Base-by-base conservation (phyloP, 2,888 invertebrate genomes). In the Bombylius major region DNA sequence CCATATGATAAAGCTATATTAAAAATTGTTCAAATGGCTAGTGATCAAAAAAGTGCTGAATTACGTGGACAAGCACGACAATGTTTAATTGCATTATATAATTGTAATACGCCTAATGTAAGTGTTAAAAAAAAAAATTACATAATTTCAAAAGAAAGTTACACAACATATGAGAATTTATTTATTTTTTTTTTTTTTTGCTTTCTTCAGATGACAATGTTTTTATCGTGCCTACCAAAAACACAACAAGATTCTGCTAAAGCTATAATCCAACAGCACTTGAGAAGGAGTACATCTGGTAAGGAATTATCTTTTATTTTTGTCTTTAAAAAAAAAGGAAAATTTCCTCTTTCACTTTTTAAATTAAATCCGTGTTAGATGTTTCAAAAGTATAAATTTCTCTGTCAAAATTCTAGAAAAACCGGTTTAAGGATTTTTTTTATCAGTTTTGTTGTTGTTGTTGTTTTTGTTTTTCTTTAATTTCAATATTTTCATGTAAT, bases 51-150 rank as follows among this genome's bases (percentile, higher is more conserved):
- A 72, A 84, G 80, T 59, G 81, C 72, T 67, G 89, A 77, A 82
- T 85, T 82, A 76, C 81, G 79, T 69, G 82, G 77, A 67, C 82
- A 77, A 58, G 87, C 79, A 53, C 76, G 80, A 70, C 82, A 73
- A 67, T 95, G 78, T 68, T 82, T 96, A 53, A 83, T 92, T 54
- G 85, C 88, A 7, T 77, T 97, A 55, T 97, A 94, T 77, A 91
- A 93, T 77, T 82, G 92, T 62, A 94, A 93, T 73, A 87, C 94
- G 2, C 85, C 90, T 42, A 76, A 76, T 36, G 79, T 79, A 45
- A 69, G 75, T 70, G 47, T 5, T 5, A 36, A 7, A 36, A 36
- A 36, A 7, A 36, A 36, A 7, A 54, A 48, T 42, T 51, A 45
- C 5, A 42, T 54, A 39, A n/a, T 31, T 23, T 36, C 47, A 14